Base-by-base conservation (phyloP, 2,797 vertebrate genomes). In the Picus viridis region DNA sequence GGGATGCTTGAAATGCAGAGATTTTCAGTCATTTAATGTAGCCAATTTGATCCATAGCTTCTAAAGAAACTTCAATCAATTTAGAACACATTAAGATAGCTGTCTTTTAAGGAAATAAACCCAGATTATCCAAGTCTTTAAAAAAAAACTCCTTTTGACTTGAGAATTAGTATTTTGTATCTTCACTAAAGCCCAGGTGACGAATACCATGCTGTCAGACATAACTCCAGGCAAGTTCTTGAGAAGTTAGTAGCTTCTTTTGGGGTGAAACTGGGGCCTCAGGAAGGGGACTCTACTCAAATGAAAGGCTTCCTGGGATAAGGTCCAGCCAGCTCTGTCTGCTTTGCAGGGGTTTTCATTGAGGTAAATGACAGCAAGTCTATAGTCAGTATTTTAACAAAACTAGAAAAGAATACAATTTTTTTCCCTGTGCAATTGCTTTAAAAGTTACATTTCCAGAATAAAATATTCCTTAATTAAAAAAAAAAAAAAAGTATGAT, bases 11-110 rank as follows among this genome's bases (percentile, higher is more conserved):
- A 88, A 89, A 91, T 58, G 49, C 32, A 45, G 83, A 67, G 87
- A 89, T 90, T 84, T 94, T 75, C 68, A 84, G 65, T 75, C 23
- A 78, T 78, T 70, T 84, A 64, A 75, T 57, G 51, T 20, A 73
- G 57, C 36, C 49, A 49, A 65, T 49, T 89, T 92, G 54, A 81
- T 54, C 24, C 36, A 56, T 7, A 80, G 15, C 22, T 93, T 94
- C 89, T 78, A 85, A 91, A 87, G 34, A 80, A 79, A 75, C 12
- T 54, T 83, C 49, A 83, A 20, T 86, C 75, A 58, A 75, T 73
- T 76, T 23, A 59, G 84, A 83, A 75, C n/a, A 71, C 5, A 71
- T 88, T 67, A 62, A 84, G 67, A 65, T 58, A 0, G 74, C 29
- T 65, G 29, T 36, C 24, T 83, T 85, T 68, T 51, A 83, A 81